Conservation (phyloP, 1,140 invertebrate genomes). For the Trachymyrmex septentrionalis region DNA sequence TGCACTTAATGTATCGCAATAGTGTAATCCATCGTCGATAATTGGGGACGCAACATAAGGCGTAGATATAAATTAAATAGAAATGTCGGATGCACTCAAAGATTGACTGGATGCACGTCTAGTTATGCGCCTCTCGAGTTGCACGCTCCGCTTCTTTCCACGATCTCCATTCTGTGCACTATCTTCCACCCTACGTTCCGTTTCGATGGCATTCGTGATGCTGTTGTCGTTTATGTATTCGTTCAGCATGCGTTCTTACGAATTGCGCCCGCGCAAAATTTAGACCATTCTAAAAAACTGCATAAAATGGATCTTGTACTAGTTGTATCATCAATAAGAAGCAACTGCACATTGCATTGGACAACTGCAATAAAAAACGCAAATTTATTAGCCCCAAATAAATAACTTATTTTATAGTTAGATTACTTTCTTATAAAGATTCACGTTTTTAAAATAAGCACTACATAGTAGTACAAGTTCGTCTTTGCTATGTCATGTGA, state of each 20-base stretch:
- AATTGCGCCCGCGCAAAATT: slow-evolving; percentile 36
- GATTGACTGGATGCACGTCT: slow-evolving; percentile 16
- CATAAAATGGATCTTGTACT: neutral
- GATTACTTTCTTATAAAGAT: neutral
- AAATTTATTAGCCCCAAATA: slow-evolving; percentile 11
- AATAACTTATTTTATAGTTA: neutral
- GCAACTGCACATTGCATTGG: neutral
- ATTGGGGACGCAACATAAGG: slow-evolving; percentile 48
- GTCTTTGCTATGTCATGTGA: neutral
- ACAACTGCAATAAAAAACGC: slow-evolving; percentile 16
- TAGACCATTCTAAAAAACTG: slow-evolving; percentile 39
- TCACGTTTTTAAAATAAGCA: slow-evolving; percentile 3
- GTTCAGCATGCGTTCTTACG: slow-evolving; percentile 2
- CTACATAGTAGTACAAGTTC: neutral
- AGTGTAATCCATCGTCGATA: slow-evolving; percentile 56
- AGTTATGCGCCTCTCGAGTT: neutral
- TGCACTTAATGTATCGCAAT: slow-evolving; percentile 45
- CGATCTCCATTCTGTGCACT: neutral
- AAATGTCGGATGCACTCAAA: neutral
- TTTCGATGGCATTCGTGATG: slow-evolving; percentile 31
- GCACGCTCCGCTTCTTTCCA: neutral
- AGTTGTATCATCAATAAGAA: neutral
- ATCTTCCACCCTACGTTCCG: neutral
- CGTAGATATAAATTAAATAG: slow-evolving; percentile 47
- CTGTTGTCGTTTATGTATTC: slow-evolving; percentile 45